A percentile compares a stretch with the other conserved stretches of the same genome.
Evolutionary conservation across 2,888 invertebrate genomes (phyloP).

Genomic region (Pedicia rivosa): DNA sequence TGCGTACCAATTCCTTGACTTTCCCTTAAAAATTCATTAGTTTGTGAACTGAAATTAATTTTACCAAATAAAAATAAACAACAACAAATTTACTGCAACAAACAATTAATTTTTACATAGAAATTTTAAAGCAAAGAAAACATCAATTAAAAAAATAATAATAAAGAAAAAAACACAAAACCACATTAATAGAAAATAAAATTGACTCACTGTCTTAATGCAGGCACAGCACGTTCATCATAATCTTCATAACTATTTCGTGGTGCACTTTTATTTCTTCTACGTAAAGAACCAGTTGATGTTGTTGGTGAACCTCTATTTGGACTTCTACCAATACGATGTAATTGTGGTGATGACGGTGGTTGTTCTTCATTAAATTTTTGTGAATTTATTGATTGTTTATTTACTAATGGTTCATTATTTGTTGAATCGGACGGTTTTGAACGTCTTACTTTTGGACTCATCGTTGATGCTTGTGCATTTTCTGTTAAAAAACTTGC

Average conservation of each 20-base stretch:
- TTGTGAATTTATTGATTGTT: not conserved
- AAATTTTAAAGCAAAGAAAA: conserved; percentile 7
- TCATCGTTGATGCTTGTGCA: conserved; percentile 19
- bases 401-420: not conserved
- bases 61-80: not conserved
- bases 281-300: conserved; percentile 39
- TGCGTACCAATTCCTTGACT: conserved; percentile 39
- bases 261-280: conserved; percentile 48
- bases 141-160: conserved; percentile 9
- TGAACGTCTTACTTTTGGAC: conserved; percentile 17
- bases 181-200: not conserved
- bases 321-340: conserved; percentile 21
- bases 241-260: conserved; percentile 70
- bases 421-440: conserved; percentile 3
- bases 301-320: conserved; percentile 37
- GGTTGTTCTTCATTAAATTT: not conserved
- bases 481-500: conserved; percentile 25
- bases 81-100: too few relatives aligned
- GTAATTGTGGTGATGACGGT: conserved; percentile 24
- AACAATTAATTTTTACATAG: not conserved
- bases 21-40: conserved; percentile 64
- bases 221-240: conserved; percentile 71
- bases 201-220: conserved; percentile 63
- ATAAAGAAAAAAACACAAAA: conserved; percentile 2
- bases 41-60: conserved; percentile 48